Evolutionary conservation across 2,888 invertebrate species (phyloP), one percentile per base, ranked within the genome.

Genomic region (Cybosia mesomella): DNA sequence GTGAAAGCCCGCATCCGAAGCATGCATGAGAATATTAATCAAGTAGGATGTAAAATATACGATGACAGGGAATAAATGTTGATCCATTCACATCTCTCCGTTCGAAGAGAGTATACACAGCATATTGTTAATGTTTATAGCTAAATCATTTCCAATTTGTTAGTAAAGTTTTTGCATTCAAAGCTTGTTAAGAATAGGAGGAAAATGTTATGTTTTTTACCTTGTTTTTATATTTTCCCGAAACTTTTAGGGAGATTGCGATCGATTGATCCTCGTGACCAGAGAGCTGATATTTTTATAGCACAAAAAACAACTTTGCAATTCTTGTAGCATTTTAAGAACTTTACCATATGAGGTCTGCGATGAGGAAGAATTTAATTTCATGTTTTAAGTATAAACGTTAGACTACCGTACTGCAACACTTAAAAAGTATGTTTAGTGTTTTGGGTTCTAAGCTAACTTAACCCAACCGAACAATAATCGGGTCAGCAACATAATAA

Each of bases 11-110:
- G 58, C 36, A 58, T 58, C 43, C 32, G 11, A 34, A 59, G 32
- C 54, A 66, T 61, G 54, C 22, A 66, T 54, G n/a, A 28, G 54
- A 34, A 64, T 66, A 70, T 70, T 59, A 70, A 66, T 66, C 59
- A 63, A 63, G 43, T 32, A 55, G 18, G n/a, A 63, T 66, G 63
- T 63, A 63, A 34, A 70, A 63, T 55, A 63, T 22, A 43, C 54
- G 62, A 49, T 65, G 69, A 66, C 66, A 65, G 36, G 10, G 28
- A 62, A 28, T 49, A 63, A 66, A 66, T 66, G 59, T 24, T 21
- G 36, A 3, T 22, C 15, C 24, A 49, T 62, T 53, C 36, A 24
- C 34, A 22, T 67, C 15, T 32, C 34, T 11, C 10, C 43, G 8
- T 43, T 15, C 3, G 58, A 8, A 54, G 3, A 21, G 15, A 8